These are phyloP conservation scores for Pollenia griseotomentosa DNA, from an alignment of 2,888 invertebrate genomes.

Conservation along the genomic window DNA sequence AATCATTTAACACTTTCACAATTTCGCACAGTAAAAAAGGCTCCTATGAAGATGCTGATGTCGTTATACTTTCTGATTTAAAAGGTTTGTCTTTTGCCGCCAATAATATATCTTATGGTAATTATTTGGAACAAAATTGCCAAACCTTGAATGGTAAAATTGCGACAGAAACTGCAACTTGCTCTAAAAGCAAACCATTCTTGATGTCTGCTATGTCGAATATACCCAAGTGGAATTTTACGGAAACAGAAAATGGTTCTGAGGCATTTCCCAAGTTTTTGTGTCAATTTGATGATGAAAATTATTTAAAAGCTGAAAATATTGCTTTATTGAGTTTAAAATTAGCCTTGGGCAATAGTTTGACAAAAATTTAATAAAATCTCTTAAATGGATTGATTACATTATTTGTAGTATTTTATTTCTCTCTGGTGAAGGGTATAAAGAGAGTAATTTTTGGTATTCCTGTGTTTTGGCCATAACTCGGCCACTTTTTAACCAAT, in stretches of 20 bases:
- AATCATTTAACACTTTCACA: background rate
- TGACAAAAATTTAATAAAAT: constrained; percentile 67
- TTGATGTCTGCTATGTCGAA: constrained; percentile 56
- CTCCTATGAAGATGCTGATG: constrained; percentile 59
- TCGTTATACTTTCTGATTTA: constrained; percentile 66
- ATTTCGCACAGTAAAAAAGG: constrained; percentile 1
- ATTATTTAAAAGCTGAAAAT: constrained; percentile 75
- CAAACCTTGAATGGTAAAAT: constrained; percentile 44
- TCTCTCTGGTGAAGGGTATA: too few relatives aligned
- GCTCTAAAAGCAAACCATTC: constrained; percentile 3
- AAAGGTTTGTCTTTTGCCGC: constrained; percentile 34
- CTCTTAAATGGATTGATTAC: constrained; percentile 56
- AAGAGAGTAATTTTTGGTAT: too few relatives aligned
- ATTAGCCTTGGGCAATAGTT: constrained; percentile 74
- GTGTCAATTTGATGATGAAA: constrained; percentile 76
- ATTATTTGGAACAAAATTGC: constrained; percentile 71
- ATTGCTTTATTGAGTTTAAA: constrained; percentile 75
- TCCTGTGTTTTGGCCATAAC: too few relatives aligned
- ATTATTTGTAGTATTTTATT: too few relatives aligned
- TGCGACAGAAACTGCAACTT: background rate
- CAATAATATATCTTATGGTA: constrained; percentile 63
- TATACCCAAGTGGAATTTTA: constrained; percentile 76
- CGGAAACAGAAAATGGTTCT: constrained; percentile 59
- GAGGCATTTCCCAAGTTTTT: constrained; percentile 75
- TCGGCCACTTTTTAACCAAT: too few relatives aligned